phyloP scores from a whole-genome alignment of 2,888 invertebrate genomes.

The Lycophotia porphyrea region DNA sequence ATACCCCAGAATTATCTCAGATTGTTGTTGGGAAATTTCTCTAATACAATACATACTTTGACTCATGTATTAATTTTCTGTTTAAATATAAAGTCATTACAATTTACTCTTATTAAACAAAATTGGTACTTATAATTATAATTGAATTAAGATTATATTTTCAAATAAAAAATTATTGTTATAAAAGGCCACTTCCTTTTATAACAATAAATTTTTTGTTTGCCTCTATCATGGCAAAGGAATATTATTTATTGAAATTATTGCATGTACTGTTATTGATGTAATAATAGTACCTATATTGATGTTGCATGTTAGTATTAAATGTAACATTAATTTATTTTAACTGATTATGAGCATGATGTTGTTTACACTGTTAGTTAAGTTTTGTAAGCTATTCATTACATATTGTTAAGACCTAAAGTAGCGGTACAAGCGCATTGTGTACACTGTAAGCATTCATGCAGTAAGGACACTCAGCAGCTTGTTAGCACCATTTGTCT shows the following conservation, averaged over 20 bases:
- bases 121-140: not conserved
- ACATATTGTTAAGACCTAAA: not conserved
- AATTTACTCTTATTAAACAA: not conserved
- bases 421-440: not conserved
- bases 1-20: constrained; percentile 9
- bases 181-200: too few relatives aligned
- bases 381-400: not conserved
- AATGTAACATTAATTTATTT: too few relatives aligned
- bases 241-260: not conserved
- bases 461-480: not conserved
- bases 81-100: not conserved
- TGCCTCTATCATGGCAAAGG: not conserved
- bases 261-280: not conserved
- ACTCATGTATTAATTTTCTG: not conserved
- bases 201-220: too few relatives aligned
- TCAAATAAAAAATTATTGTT: constrained; percentile 22
- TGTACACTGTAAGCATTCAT: constrained; percentile 7
- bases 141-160: constrained; percentile 29
- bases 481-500: not conserved
- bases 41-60: not conserved
- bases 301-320: not conserved
- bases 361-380: not conserved
- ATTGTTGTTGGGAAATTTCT: constrained; percentile 13
- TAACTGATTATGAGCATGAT: not conserved
- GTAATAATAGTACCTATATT: not conserved